Base-by-base conservation (phyloP, 35 echinoderm and acorn worm genomes). In the Amphiura filiformis region DNA sequence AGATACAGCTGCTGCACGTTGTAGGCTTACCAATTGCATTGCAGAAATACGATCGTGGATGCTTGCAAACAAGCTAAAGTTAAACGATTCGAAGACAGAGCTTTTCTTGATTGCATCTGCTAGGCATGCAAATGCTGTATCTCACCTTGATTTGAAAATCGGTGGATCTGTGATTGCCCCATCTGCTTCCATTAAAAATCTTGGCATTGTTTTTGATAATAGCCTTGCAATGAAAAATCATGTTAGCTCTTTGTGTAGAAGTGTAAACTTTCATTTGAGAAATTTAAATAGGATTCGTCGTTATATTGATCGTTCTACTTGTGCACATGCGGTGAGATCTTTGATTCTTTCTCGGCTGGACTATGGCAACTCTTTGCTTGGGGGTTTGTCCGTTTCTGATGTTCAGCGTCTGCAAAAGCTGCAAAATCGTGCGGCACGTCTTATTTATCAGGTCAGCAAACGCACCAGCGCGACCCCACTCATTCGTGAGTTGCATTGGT, bases 391-490 rank as follows among this genome's bases (percentile, higher is more conserved):
- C 44, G 7, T 20, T 52, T 52, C 44, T 52, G 44, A 52, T 20
- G 7, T 52, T 7, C 7, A 20, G 7, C 20, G 44, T 11, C 44
- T 52, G 7, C 44, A 11, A 20, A 52, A 52, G 20, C 20, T 52
- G 7, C 89, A 86, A 61, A 91, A 86, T 81, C 82, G 83, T 80
- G 56, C 82, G 1, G 89, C 82, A 3, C 41, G 89, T 44, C 42
- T 86, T 28, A 82, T 91, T 37, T 86, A 79, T 40, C 2, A 61
- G 35, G 89, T 80, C 18, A 41, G 33, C 28, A 70, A 76, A 34
- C 44, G 82, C 64, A 85, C 52, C 22, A 33, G 32, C 49, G 76
- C 76, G 40, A 34, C 75, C 39, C 82, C 80, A 36, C 75, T 91
- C 13, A 26, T 91, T 1, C 33, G 79, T 79, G 70, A 79, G 39